Conservation (phyloP, 2,797 vertebrate genomes). For the Arremon brunneinucha region DNA sequence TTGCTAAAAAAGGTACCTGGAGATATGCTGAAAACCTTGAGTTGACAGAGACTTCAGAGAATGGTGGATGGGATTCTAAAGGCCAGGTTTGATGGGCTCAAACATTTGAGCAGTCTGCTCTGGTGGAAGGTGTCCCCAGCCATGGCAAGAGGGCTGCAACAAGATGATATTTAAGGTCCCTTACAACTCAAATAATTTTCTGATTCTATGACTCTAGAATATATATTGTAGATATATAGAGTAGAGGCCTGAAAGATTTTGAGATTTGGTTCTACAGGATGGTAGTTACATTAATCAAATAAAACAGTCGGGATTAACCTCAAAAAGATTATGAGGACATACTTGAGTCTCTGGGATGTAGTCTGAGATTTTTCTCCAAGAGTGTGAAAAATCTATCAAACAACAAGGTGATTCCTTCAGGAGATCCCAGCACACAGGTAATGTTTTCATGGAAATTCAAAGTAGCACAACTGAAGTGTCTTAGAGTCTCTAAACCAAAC, state of each 20-base stretch:
- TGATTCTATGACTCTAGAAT: neutral
- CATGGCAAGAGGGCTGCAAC: neutral
- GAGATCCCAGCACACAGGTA: neutral
- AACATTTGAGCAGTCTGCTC: neutral
- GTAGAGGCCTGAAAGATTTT: neutral
- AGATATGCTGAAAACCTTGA: neutral
- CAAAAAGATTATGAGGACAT: neutral
- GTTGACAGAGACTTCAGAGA: neutral
- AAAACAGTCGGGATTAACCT: neutral
- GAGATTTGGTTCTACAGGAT: neutral
- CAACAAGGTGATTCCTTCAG: neutral
- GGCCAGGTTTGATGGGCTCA: accelerated
- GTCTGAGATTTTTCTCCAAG: neutral
- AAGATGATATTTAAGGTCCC: neutral
- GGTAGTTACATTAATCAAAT: neutral
- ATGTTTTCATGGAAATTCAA: neutral
- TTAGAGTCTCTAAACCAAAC: neutral
- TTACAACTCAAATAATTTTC: neutral
- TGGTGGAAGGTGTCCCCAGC: neutral
- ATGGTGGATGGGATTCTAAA: neutral
- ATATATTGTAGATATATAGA: neutral
- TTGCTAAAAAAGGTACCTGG: neutral
- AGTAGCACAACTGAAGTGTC: neutral
- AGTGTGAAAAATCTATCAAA: neutral
- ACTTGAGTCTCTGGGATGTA: neutral